A percentile compares a stretch with the other conserved stretches of the same genome.
Evolutionary conservation across 2,113 vertebrate species (phyloP).

Genomic region (Chlorodrepanis virens): DNA sequence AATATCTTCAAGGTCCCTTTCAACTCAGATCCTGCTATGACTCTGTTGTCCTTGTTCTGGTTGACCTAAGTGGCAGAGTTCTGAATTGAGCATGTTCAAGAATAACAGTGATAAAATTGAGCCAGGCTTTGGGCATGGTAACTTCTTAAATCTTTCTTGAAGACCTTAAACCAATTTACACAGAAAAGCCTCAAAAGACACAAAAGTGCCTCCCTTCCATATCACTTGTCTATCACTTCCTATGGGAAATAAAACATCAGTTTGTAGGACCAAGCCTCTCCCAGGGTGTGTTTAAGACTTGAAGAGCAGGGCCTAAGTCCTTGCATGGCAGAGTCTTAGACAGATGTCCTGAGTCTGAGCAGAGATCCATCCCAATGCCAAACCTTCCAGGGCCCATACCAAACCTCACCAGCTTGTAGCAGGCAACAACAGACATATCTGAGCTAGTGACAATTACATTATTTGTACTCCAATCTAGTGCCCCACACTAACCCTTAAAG

Average conservation of each 20-base stretch:
- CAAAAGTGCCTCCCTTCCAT: fast-evolving
- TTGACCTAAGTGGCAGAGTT: not conserved
- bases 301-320: not conserved
- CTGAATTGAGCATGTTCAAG: not conserved
- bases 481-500: not conserved
- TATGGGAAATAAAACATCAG: not conserved
- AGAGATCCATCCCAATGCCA: not conserved
- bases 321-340: not conserved
- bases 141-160: not conserved
- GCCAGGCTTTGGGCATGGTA: fast-evolving
- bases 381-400: not conserved
- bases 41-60: not conserved
- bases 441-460: not conserved
- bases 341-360: not conserved
- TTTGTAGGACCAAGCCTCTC: not conserved
- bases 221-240: not conserved
- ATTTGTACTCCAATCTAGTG: not conserved
- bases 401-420: not conserved
- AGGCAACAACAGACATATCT: not conserved
- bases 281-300: not conserved
- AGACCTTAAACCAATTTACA: not conserved
- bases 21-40: not conserved
- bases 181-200: not conserved
- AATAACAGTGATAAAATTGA: not conserved
- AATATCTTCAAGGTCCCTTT: not conserved